Conservation (phyloP, 2,888 invertebrate species). For the Linhomoeus sp. region DNA sequence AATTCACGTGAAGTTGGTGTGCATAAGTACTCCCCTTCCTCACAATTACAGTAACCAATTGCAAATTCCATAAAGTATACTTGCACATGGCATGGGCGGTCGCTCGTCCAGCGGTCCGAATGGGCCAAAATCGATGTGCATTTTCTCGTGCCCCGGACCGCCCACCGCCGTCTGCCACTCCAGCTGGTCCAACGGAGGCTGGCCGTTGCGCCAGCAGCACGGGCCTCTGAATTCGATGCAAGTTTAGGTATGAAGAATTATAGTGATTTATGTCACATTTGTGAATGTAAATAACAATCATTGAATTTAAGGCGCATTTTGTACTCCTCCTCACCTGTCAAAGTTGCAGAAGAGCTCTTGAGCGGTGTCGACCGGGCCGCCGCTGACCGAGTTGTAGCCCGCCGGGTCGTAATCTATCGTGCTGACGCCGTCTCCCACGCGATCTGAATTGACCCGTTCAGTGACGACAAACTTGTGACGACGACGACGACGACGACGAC, state of each 20-base stretch:
- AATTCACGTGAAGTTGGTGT: too few relatives aligned
- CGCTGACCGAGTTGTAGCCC: not conserved
- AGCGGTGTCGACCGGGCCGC: not conserved
- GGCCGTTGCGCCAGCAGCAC: slow-evolving; percentile 26
- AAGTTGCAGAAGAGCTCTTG: slow-evolving; percentile 1
- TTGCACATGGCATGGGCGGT: not conserved
- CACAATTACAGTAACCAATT: too few relatives aligned
- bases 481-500: not conserved
- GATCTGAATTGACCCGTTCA: not conserved
- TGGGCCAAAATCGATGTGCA: slow-evolving; percentile 2
- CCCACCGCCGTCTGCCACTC: slow-evolving; percentile 24
- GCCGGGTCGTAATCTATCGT: too few relatives aligned
- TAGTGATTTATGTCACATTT: too few relatives aligned
- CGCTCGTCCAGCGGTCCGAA: not conserved
- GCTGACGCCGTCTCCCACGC: not conserved
- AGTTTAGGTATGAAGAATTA: too few relatives aligned
- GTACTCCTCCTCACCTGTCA: too few relatives aligned
- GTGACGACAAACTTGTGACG: too few relatives aligned
- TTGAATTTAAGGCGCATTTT: not conserved
- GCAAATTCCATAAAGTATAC: too few relatives aligned
- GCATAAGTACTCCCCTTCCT: too few relatives aligned
- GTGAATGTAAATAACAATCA: not conserved
- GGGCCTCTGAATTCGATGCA: too few relatives aligned
- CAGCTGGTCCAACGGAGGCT: slow-evolving; percentile 24
- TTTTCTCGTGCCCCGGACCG: slow-evolving; percentile 11